Conservation (phyloP, 2,888 invertebrate genomes). For the Cetonia aurata region DNA sequence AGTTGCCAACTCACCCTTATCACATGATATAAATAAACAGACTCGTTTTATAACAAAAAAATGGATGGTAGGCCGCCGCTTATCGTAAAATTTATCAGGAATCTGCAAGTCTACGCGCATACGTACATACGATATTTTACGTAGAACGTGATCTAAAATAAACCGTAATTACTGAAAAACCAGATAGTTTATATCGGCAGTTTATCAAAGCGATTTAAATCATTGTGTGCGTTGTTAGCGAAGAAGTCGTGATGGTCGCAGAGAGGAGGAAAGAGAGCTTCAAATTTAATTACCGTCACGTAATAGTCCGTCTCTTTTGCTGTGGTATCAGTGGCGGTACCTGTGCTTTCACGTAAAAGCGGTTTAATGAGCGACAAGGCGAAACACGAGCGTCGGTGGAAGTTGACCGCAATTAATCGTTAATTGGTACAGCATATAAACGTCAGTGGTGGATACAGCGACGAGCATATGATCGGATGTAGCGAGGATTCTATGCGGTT, state of each 20-base stretch:
- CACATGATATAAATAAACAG: no score
- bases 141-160: conserved; percentile 47
- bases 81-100: conserved; percentile 27
- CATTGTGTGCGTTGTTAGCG: conserved; percentile 58
- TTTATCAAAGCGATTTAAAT: conserved; percentile 65
- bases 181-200: conserved; percentile 63
- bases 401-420: conserved; percentile 10
- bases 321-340: no score
- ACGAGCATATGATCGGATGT: no score
- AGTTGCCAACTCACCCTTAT: no score
- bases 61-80: not conserved
- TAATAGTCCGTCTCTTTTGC: conserved; percentile 54
- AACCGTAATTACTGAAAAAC: conserved; percentile 47
- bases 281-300: conserved; percentile 66
- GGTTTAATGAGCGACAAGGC: conserved; percentile 4
- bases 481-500: no score
- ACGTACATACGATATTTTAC: conserved; percentile 35
- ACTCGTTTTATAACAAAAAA: no score
- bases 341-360: not conserved
- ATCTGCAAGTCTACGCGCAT: conserved; percentile 20
- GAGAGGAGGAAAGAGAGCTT: conserved; percentile 56
- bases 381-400: conserved; percentile 11
- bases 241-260: conserved; percentile 63
- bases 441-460: not conserved
- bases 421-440: conserved; percentile 1